phyloP scores from a whole-genome alignment of 2,797 vertebrate species.

The Enteromius fasciolatus region DNA sequence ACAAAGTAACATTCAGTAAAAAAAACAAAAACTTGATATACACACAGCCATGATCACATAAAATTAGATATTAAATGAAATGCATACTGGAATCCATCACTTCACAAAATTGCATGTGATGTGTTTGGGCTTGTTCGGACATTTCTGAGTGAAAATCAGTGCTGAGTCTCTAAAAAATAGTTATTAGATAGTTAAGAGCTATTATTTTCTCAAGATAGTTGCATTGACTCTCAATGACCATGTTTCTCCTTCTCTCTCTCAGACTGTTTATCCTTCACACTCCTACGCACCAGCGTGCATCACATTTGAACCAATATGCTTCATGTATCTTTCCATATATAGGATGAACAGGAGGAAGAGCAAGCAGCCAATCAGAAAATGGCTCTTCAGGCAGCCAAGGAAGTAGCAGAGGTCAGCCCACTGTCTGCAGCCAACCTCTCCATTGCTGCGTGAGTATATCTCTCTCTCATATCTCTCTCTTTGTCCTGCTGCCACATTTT shows the following conservation, averaged over 20 bases:
- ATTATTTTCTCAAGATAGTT: neutral
- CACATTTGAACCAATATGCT: neutral
- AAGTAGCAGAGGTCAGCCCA: conserved; percentile 96
- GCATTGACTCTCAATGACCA: neutral
- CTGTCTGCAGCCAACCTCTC: conserved; percentile 92
- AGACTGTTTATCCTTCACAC: conserved; percentile 19
- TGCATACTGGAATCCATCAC: neutral
- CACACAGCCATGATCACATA: neutral
- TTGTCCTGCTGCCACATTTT: conserved; percentile 33
- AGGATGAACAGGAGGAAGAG: conserved; percentile 97
- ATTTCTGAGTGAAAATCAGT: neutral
- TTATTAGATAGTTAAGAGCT: neutral
- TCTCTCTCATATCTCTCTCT: neutral
- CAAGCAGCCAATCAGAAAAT: conserved; percentile 92
- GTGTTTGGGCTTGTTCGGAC: neutral
- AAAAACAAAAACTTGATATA: neutral
- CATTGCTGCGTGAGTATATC: conserved; percentile 88
- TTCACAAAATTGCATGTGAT: neutral
- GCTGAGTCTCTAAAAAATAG: neutral
- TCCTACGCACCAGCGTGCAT: neutral
- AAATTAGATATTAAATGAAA: neutral
- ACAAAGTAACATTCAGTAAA: neutral
- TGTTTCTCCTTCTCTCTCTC: neutral
- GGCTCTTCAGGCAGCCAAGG: conserved; percentile 94
- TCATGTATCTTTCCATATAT: neutral